A percentile compares a stretch with the other conserved stretches of the same genome.
Conservation (phyloP, 2,797 vertebrate genomes). For the Nasua narica region DNA sequence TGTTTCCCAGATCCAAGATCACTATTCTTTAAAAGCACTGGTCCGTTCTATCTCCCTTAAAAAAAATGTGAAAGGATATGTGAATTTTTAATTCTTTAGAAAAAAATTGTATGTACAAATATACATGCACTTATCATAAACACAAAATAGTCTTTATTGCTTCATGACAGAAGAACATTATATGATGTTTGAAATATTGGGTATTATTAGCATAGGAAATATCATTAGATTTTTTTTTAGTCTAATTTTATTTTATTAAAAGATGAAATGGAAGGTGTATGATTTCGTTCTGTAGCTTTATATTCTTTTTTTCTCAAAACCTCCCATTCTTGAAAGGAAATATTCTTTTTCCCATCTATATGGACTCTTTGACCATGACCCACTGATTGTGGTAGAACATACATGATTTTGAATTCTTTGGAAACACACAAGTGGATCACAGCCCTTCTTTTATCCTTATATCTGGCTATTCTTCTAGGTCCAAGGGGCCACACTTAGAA, state of each 20-base stretch:
- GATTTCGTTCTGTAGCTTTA: not conserved
- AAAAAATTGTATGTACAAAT: not conserved
- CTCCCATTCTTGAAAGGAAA: not conserved
- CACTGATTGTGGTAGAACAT: not conserved
- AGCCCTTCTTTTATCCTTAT: not conserved
- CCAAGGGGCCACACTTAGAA: not conserved
- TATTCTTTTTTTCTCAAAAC: not conserved
- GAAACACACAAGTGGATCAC: not conserved
- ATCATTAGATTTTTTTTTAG: not conserved
- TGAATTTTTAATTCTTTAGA: not conserved
- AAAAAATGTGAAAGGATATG: not conserved
- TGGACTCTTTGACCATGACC: not conserved
- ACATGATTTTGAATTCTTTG: not conserved
- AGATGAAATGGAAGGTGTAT: not conserved
- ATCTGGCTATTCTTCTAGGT: not conserved
- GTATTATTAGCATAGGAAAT: not conserved
- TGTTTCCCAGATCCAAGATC: not conserved
- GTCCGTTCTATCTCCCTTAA: no score
- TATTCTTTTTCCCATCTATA: not conserved
- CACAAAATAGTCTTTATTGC: not conserved
- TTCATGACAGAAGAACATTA: not conserved
- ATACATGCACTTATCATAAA: not conserved
- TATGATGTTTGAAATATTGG: not conserved
- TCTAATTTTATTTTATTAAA: not conserved
- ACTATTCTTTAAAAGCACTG: not conserved